Evolutionary conservation across 2,888 invertebrate genomes (phyloP), one percentile per base, ranked within the genome.

Genomic region (Drosophila picticornis): DNA sequence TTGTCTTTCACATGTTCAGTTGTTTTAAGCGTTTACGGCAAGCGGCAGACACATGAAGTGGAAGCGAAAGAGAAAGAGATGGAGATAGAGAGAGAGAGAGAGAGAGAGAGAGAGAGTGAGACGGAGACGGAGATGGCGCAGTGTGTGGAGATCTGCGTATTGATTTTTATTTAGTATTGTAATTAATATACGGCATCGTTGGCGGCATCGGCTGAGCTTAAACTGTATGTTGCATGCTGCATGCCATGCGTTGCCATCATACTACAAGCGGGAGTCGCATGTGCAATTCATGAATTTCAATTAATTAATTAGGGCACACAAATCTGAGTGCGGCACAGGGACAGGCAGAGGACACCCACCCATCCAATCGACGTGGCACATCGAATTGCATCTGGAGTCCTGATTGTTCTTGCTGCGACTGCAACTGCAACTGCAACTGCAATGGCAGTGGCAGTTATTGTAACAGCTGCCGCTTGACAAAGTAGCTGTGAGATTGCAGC

Each of bases 221-320:
- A 62, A 68, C 59, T 60, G 63, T 61, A 25, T 27, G 72, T 56
- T 71, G 25, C 31, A 31, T 16, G 53, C 4, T 46, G 55, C 43
- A 34, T 57, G 65, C 52, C 57, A 43, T 38, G 34, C 50, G 40
- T 64, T 62, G 51, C 27, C 62, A 56, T 68, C 80, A 79, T 72
- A 69, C 83, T 88, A 82, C 60, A 74, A 82, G 86, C 81, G 75
- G 57, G 66, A 84, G 85, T 77, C 76, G 76, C 85, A 89, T 86
- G 85, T 90, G 85, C 91, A 87, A 86, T 86, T 86, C 85, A 86
- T 86, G 85, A 90, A 86, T 86, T 90, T 90, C 85, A 90, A 86
- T 86, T 86, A 86, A 86, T 86, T 86, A 86, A 86, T 86, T 86
- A 90, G 85, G 85, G 75, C 90, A 72, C 90, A 86, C 77, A 88